A percentile compares a stretch with the other conserved stretches of the same genome.
These are phyloP conservation scores for Aplysina aerophoba DNA, from an alignment of 37 sponge, comb jelly and placozoan genomes.

Conservation along the genomic window DNA sequence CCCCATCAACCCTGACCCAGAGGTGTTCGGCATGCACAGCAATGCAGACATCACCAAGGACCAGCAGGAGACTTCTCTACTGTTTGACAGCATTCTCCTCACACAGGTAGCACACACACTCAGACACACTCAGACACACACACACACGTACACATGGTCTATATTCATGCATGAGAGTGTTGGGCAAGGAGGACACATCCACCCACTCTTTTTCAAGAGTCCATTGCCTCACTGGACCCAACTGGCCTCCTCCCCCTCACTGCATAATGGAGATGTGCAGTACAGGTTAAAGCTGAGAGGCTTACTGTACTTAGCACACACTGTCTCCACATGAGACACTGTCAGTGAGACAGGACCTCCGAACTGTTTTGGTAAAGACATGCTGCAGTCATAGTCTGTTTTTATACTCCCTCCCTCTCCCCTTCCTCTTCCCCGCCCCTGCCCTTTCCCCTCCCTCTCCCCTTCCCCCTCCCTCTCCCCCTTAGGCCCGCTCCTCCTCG, in stretches of 20 bases:
- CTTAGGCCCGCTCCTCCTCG: conserved; percentile 74
- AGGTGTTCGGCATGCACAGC: conserved; percentile 99
- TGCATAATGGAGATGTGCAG: too few species aligned
- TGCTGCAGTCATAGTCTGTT: background rate
- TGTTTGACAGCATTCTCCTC: conserved; percentile 96
- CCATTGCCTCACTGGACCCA: too few species aligned
- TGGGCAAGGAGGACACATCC: too few species aligned
- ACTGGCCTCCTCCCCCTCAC: too few species aligned
- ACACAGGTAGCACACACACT: conserved; percentile 75
- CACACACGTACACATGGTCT: background rate
- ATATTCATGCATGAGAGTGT: background rate
- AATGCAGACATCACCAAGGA: conserved; percentile 99
- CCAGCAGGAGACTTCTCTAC: conserved; percentile 94
- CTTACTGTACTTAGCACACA: too few species aligned
- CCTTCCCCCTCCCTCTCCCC: background rate
- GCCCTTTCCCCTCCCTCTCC: background rate
- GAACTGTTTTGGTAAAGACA: background rate
- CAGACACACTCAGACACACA: background rate
- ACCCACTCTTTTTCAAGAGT: too few species aligned
- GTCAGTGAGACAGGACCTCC: background rate
- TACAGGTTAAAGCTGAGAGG: too few species aligned
- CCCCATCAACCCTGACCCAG: conserved; percentile 92
- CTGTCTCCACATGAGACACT: too few species aligned
- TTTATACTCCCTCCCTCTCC: background rate
- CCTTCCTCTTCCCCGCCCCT: too few species aligned